Base-by-base conservation (phyloP, 2,113 vertebrate species). In the Accipiter cooperii region DNA sequence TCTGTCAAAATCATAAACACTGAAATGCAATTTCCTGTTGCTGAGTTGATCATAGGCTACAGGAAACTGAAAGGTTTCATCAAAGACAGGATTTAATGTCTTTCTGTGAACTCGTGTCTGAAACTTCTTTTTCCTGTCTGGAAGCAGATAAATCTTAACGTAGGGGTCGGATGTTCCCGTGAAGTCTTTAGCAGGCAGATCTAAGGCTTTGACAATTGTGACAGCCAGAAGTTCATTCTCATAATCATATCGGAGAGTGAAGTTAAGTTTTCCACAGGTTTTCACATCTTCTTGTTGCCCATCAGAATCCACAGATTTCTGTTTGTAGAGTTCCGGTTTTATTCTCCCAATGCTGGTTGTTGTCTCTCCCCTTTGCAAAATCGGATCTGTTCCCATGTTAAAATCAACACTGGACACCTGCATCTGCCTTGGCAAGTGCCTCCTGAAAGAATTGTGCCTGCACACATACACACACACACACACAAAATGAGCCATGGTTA, bases 251-350 rank as follows among this genome's bases (percentile, higher is more conserved):
- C 96, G 98, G 42, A 99, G 98, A 2, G 98, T 98, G 91, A 99
- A 99, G 96, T 99, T 99, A 64, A 99, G 98, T 96, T 99, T 99
- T 46, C 99, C 99, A n/a, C 99, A 99, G 2, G 98, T 99, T 97
- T 99, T 98, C 75, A 98, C 97, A 2, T 99, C 98, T 82, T 99
- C 99, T 80, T 98, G 98, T 42, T 98, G 98, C 28, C 98, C 99
- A 57, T 99, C 99, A 0, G 99, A 99, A 98, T 99, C 99, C 81
- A 99, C 99, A 4, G 99, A 99, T 86, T 99, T 99, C 98, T 99
- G 99, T 82, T 99, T 99, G 97, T 99, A 99, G 87, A 99, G 99
- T 93, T 99, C 99, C 0, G 99, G 99, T 89, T 99, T 99, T 75
- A 99, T 99, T 84, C 99, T 98, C 46, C 99, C 99, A 26, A 99